These are phyloP conservation scores for Ericerus pela DNA, from an alignment of 1,140 invertebrate species.

Conservation along the genomic window DNA sequence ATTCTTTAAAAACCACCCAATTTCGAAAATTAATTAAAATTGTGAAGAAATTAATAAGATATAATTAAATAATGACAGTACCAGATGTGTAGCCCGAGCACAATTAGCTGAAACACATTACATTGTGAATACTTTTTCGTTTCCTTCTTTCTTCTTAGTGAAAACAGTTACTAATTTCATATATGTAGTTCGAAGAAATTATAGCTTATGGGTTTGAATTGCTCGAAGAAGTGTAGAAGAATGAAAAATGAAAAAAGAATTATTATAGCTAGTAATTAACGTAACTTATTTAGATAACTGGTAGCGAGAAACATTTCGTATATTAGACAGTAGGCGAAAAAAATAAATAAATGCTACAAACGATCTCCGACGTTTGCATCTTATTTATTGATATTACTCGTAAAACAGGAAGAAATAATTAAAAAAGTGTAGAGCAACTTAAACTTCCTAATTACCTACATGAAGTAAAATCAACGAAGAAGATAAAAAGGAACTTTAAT, in stretches of 20 bases:
- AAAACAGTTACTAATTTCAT: background rate
- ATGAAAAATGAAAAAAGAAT: background rate
- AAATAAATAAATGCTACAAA: background rate
- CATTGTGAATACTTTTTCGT: no score
- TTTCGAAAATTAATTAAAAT: background rate
- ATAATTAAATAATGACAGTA: background rate
- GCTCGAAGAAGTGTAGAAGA: background rate
- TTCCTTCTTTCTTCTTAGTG: background rate
- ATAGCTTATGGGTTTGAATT: background rate
- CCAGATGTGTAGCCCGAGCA: no score
- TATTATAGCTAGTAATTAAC: background rate
- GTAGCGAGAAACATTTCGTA: background rate
- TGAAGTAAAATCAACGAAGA: no score
- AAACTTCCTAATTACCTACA: no score
- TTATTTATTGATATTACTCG: background rate
- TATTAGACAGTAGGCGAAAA: background rate
- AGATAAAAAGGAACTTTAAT: no score
- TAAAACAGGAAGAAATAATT: no score
- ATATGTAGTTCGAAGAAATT: background rate
- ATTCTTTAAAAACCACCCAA: background rate
- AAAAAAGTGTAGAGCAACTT: no score
- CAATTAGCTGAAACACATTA: no score
- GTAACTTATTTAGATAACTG: conserved; percentile 1
- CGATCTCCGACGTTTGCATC: no score
- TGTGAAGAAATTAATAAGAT: background rate